Evolutionary conservation across 2,888 invertebrate genomes (phyloP).

Genomic region (Anarsia innoxiella): DNA sequence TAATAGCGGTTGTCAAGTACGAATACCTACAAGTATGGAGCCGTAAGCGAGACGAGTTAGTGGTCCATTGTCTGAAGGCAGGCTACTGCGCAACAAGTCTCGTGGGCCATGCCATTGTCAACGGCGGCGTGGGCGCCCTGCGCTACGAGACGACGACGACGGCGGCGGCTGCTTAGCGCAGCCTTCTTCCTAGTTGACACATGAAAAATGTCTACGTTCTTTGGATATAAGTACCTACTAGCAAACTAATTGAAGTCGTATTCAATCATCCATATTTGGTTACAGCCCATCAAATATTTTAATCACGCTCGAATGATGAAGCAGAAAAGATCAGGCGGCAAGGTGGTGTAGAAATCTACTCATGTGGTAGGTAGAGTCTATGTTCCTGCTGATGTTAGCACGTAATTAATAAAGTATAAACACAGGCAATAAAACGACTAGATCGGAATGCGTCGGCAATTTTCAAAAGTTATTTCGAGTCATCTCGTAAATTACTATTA

Average conservation of each 20-base stretch:
- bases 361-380: no score
- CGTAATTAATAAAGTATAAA: conserved; percentile 62
- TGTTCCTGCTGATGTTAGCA: conserved; percentile 25
- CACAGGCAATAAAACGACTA: conserved; percentile 56
- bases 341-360: conserved; percentile 16
- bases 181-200: conserved; percentile 22
- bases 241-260: conserved; percentile 1
- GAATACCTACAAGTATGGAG: conserved; percentile 32
- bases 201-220: conserved; percentile 24
- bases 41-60: conserved; percentile 34
- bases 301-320: conserved; percentile 15
- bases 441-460: conserved; percentile 60
- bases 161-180: conserved; percentile 23
- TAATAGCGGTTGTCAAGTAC: conserved; percentile 24
- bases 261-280: neutral
- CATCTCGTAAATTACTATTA: conserved; percentile 72
- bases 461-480: conserved; percentile 61
- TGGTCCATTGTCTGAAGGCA: conserved; percentile 53
- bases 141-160: conserved; percentile 31
- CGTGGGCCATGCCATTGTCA: conserved; percentile 44
- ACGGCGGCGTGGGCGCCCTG: conserved; percentile 42
- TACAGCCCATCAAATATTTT: conserved; percentile 11
- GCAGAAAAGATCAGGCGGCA: conserved; percentile 10
- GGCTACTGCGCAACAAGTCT: conserved; percentile 56
- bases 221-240: conserved; percentile 2